These are phyloP conservation scores for Pteropus alecto DNA, from an alignment of 2,113 vertebrate genomes.

Conservation along the genomic window DNA sequence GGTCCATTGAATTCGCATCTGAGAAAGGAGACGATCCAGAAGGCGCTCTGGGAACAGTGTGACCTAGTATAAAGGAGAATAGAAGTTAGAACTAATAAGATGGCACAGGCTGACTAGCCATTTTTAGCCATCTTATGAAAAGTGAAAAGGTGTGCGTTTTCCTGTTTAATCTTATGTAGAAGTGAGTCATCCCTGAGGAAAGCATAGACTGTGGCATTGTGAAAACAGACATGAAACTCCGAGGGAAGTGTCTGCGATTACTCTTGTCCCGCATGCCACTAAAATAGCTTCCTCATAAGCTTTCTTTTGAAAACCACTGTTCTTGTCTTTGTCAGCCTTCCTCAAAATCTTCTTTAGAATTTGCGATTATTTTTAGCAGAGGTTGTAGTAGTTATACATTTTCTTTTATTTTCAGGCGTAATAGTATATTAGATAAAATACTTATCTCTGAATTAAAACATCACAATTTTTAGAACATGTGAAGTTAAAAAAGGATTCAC, in stretches of 20 bases:
- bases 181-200: background rate
- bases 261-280: background rate
- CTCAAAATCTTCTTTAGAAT: background rate
- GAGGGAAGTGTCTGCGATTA: background rate
- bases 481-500: background rate
- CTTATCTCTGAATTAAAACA: background rate
- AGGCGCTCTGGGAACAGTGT: background rate
- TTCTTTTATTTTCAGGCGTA: slow-evolving; percentile 8
- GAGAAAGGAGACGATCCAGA: background rate
- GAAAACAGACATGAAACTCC: background rate
- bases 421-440: background rate
- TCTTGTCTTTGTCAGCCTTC: background rate
- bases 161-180: background rate
- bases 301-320: background rate
- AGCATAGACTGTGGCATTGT: background rate
- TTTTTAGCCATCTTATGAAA: background rate
- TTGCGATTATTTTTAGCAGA: slow-evolving; percentile 2
- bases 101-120: background rate
- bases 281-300: background rate
- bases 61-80: background rate
- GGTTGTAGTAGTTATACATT: background rate
- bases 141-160: background rate
- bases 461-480: background rate
- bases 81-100: background rate
- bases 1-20: background rate